These are phyloP conservation scores for Corythoichthys haematopterus DNA, from an alignment of 2,113 vertebrate genomes.

Conservation along the genomic window DNA sequence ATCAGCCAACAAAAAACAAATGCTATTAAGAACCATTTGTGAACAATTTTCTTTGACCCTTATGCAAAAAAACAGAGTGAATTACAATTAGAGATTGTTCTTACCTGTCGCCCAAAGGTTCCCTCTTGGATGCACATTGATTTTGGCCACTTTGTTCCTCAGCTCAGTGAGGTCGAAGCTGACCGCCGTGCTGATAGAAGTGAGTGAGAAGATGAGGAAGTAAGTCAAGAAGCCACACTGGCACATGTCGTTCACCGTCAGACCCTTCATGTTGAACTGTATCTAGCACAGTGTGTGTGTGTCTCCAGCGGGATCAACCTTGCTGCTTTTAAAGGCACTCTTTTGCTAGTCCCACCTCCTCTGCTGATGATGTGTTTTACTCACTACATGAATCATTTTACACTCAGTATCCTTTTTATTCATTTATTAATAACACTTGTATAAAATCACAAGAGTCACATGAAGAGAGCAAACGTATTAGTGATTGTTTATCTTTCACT, in stretches of 20 bases:
- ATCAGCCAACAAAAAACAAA: no score
- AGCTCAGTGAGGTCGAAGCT: slow-evolving; percentile 79
- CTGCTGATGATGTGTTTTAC: slow-evolving; percentile 12
- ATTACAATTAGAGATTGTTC: slow-evolving; percentile 3
- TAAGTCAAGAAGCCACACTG: slow-evolving; percentile 65
- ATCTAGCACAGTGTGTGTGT: not conserved
- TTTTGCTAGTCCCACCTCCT: slow-evolving; percentile 39
- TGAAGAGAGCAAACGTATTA: not conserved
- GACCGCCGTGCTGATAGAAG: slow-evolving; percentile 67
- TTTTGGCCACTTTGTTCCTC: slow-evolving; percentile 78
- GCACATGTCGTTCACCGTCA: slow-evolving; percentile 50
- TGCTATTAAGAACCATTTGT: no score
- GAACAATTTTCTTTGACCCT: not conserved
- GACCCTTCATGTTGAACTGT: slow-evolving; percentile 48
- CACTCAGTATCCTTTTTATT: not conserved
- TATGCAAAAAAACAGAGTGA: not conserved
- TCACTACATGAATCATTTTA: not conserved
- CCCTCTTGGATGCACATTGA: slow-evolving; percentile 84
- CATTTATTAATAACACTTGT: not conserved
- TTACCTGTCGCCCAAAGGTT: slow-evolving; percentile 94
- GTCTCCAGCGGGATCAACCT: slow-evolving; percentile 29
- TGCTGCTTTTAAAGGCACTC: slow-evolving; percentile 52
- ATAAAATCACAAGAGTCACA: not conserved
- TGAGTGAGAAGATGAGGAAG: slow-evolving; percentile 74
- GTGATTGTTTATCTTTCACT: no score